Evolutionary conservation across 2,797 vertebrate genomes (phyloP).

Genomic region (Picus viridis): DNA sequence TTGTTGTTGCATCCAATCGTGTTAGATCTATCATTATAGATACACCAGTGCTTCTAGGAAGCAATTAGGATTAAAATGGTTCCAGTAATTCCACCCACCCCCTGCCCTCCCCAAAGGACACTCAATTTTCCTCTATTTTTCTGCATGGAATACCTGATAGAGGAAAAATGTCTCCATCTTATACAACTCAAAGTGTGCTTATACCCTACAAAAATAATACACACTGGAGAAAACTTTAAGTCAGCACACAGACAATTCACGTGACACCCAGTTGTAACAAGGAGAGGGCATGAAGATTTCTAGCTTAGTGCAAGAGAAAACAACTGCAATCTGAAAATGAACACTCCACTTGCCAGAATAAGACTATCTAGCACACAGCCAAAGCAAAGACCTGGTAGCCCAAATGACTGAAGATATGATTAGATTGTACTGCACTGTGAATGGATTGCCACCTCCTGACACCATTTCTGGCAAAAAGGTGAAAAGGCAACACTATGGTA

Average conservation of each 20-base stretch:
- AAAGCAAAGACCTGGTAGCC: neutral
- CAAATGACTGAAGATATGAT: neutral
- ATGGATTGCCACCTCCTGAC: neutral
- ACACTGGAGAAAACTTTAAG: neutral
- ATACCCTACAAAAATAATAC: neutral
- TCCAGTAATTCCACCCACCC: neutral
- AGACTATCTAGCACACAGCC: neutral
- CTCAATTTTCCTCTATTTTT: neutral
- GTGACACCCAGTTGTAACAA: neutral
- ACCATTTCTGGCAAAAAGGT: too few species aligned
- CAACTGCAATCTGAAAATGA: fast-evolving
- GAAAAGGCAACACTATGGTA: neutral
- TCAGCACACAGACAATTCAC: neutral
- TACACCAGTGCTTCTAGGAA: constrained; percentile 36
- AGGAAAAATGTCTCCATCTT: neutral
- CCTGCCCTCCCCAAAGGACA: neutral
- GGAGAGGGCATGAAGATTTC: neutral
- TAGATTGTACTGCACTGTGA: neutral
- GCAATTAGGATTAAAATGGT: constrained; percentile 48
- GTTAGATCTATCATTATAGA: constrained; percentile 19
- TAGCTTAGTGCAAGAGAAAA: neutral
- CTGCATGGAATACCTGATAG: neutral
- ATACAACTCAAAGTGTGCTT: neutral
- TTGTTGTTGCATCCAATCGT: neutral
- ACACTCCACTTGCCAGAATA: neutral